Base-by-base conservation (phyloP, 2,797 vertebrate species). In the Podarcis siculus region DNA sequence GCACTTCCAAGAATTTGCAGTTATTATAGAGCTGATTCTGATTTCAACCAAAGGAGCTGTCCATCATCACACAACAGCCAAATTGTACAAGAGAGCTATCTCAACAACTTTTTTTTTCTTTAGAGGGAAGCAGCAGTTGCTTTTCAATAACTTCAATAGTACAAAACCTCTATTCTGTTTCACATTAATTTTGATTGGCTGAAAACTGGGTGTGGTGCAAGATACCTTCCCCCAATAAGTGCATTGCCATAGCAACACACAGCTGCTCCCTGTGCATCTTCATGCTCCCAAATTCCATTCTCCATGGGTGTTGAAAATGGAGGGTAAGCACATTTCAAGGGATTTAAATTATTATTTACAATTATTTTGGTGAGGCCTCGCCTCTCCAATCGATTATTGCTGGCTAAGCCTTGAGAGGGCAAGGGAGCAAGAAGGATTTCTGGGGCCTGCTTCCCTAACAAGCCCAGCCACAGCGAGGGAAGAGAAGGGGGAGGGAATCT, bases 251-350 rank as follows among this genome's bases (percentile, higher is more conserved):
- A 32, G 67, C 77, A n/a, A 39, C 55, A 35, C 55, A 75, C 82
- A 79, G 15, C 82, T 89, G 72, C 75, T 81, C 58, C 79, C 21
- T 42, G 32, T 79, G 89, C 85, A 94, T 92, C 93, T 96, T 95
- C 95, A 94, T 94, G 90, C 91, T 95, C 87, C 81, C 86, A 94
- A 95, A 96, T 95, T 94, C 94, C 10, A 0, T 96, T 96, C 89
- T 94, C 91, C 91, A 86, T 81, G 92, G 91, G 91, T 93, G 37
- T 81, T 94, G 89, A 79, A 87, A 94, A 91, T 58, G n/a, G 86
- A 90, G 89, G 82, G 1, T 72, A 82, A 94, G 92, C 90, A 91
- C 82, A 93, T 96, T 92, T 92, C 89, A 94, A 96, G 94, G 95
- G 82, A 92, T 96, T 90, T 92, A 89, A 94, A 87, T 78, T 90